Evolutionary conservation across 1,140 invertebrate species (phyloP).

Genomic region (Caenorhabditis briggsae): DNA sequence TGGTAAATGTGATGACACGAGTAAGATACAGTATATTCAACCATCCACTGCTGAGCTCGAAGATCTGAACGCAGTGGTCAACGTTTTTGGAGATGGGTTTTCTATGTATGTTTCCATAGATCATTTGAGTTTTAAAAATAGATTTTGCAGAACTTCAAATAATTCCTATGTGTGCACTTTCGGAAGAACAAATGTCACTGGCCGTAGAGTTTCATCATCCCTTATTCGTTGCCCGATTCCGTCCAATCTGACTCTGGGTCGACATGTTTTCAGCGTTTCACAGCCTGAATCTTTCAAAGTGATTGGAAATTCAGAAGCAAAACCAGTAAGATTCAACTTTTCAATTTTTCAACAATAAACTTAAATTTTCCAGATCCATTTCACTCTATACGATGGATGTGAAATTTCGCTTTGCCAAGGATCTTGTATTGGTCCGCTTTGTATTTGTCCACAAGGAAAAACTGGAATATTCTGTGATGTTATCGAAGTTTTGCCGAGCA

Average conservation of each 20-base stretch:
- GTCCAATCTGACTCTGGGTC: constrained; percentile 47
- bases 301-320: constrained; percentile 15
- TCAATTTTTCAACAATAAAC: not conserved
- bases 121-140: not conserved
- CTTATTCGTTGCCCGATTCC: constrained; percentile 54
- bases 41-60: constrained; percentile 52
- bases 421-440: constrained; percentile 57
- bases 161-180: constrained; percentile 51
- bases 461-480: constrained; percentile 58
- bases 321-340: constrained; percentile 11
- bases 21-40: constrained; percentile 30
- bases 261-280: constrained; percentile 59
- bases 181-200: constrained; percentile 30
- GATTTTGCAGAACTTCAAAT: constrained; percentile 41
- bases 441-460: constrained; percentile 59
- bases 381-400: constrained; percentile 59
- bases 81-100: constrained; percentile 54
- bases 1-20: constrained; percentile 20
- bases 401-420: constrained; percentile 52
- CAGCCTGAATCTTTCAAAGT: constrained; percentile 20
- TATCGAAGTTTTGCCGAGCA: constrained; percentile 53
- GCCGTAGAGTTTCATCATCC: constrained; percentile 32
- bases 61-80: constrained; percentile 42
- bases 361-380: constrained; percentile 54
- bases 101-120: constrained; percentile 26